Percentiles rank a stretch among this genome's conserved stretches.
Evolutionary conservation across 2,113 vertebrate species (phyloP).

Genomic region (Centropus bengalensis): DNA sequence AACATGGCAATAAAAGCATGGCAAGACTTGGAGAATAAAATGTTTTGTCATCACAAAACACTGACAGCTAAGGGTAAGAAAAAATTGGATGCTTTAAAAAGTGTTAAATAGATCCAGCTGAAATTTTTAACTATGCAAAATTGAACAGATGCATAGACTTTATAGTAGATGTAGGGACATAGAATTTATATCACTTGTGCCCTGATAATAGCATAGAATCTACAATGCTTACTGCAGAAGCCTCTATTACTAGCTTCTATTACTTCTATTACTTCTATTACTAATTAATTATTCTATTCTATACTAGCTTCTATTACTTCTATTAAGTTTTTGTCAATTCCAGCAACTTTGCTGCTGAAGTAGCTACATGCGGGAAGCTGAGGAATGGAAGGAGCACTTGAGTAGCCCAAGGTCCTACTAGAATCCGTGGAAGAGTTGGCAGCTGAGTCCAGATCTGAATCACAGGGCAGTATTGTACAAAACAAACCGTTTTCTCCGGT

Average conservation of each 20-base stretch:
- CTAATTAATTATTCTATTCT: too few species aligned
- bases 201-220: background rate
- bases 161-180: background rate
- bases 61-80: background rate
- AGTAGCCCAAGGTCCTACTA: background rate
- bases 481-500: background rate
- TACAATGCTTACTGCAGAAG: background rate
- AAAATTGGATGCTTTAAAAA: background rate
- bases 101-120: constrained; percentile 15
- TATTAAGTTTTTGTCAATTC: background rate
- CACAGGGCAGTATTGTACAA: background rate
- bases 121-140: background rate
- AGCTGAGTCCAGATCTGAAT: background rate
- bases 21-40: constrained; percentile 6
- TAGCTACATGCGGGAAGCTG: background rate
- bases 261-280: too few species aligned
- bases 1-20: background rate
- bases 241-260: too few species aligned
- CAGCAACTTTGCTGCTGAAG: background rate
- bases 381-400: background rate
- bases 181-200: background rate
- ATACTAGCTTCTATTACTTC: too few species aligned
- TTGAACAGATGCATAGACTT: background rate
- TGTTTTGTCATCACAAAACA: constrained; percentile 9
- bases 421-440: background rate